Conservation (phyloP, 2,797 vertebrate species). For the Hipposideros larvatus region DNA sequence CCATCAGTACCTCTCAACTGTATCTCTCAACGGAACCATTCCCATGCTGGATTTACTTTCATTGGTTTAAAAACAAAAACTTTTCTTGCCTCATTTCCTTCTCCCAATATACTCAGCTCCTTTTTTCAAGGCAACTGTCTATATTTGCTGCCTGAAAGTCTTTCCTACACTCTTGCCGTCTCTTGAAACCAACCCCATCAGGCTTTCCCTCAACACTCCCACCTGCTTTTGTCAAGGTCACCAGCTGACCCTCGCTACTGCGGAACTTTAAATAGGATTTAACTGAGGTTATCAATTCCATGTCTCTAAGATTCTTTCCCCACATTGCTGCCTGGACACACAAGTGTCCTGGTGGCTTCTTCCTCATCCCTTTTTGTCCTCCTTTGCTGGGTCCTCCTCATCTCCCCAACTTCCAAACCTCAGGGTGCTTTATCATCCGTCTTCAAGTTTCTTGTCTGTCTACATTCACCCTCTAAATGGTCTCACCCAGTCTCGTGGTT, state of each 20-base stretch:
- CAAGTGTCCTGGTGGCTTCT: background rate
- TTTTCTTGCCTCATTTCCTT: background rate
- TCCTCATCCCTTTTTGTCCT: background rate
- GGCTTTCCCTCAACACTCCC: background rate
- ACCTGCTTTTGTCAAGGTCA: background rate
- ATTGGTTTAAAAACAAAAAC: background rate
- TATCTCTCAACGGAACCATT: background rate
- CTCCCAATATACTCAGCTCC: background rate
- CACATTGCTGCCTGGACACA: background rate
- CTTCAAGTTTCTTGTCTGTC: background rate
- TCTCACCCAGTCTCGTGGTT: background rate
- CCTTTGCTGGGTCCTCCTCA: background rate
- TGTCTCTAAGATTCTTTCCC: background rate
- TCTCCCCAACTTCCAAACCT: background rate
- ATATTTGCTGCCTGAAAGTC: background rate
- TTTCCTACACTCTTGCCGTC: background rate
- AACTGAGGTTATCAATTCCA: background rate
- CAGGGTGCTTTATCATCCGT: background rate
- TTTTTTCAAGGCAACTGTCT: background rate
- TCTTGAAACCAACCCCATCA: background rate
- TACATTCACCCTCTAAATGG: background rate
- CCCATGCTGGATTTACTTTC: background rate
- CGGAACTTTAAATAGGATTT: constrained; percentile 23
- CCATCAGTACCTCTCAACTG: fast-evolving
- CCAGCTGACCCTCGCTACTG: no score